A percentile compares a stretch with the other conserved stretches of the same genome.
Conservation (phyloP, 2,797 vertebrate species). For the Spondyliosoma cantharus region DNA sequence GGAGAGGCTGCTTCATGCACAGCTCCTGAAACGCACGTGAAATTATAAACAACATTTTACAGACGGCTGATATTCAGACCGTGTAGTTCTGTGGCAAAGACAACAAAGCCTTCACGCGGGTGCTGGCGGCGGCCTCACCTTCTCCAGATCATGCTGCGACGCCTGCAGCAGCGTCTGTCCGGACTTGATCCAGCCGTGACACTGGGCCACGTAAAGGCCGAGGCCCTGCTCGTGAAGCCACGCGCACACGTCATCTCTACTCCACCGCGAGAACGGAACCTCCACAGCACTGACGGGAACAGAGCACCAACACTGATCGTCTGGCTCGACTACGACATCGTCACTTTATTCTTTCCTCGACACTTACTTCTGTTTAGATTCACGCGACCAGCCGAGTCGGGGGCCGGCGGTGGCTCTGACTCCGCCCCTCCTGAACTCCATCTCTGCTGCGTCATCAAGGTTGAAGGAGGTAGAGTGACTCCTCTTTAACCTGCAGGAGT, state of each 20-base stretch:
- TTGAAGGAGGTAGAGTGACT: conserved; percentile 96
- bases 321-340: neutral
- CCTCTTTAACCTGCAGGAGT: conserved; percentile 87
- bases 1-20: conserved; percentile 91
- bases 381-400: conserved; percentile 93
- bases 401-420: conserved; percentile 95
- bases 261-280: conserved; percentile 92
- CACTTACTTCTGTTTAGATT: conserved; percentile 86
- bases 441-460: conserved; percentile 89
- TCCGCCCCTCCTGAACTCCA: conserved; percentile 94
- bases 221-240: conserved; percentile 96
- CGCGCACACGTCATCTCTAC: conserved; percentile 90
- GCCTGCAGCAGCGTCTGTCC: conserved; percentile 94
- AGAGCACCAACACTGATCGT: neutral
- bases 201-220: conserved; percentile 86
- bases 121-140: conserved; percentile 81
- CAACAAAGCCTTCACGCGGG: neutral
- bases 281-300: conserved; percentile 83
- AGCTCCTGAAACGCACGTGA: conserved; percentile 85
- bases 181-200: conserved; percentile 91
- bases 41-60: neutral
- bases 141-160: conserved; percentile 94
- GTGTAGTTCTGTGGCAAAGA: neutral
- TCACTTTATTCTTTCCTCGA: neutral
- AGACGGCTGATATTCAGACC: too few species aligned